phyloP scores from a whole-genome alignment of 2,888 invertebrate genomes.

The Proisotoma minuta region DNA sequence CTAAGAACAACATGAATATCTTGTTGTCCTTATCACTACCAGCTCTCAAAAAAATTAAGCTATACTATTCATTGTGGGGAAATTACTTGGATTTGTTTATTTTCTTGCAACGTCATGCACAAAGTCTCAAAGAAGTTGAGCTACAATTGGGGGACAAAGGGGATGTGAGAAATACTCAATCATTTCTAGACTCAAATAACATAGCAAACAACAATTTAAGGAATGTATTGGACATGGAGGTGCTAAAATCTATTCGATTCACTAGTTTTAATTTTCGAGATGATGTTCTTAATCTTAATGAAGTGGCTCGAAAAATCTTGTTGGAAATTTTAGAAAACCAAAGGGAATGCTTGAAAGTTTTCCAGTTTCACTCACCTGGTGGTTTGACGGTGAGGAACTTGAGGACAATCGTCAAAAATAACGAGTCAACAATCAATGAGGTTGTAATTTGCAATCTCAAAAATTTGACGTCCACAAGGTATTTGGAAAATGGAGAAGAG shows the following conservation, averaged over 20 bases:
- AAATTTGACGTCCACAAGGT: not conserved
- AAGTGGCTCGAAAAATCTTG: conserved; percentile 24
- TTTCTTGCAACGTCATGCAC: conserved; percentile 35
- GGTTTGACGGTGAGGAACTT: conserved; percentile 30
- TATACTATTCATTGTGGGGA: conserved; percentile 42
- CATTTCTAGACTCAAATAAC: conserved; percentile 20
- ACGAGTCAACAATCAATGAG: conserved; percentile 30
- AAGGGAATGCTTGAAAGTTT: conserved; percentile 26
- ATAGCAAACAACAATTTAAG: conserved; percentile 9
- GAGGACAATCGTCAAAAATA: conserved; percentile 19
- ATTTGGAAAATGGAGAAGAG: conserved; percentile 7
- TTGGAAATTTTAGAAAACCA: conserved; percentile 29
- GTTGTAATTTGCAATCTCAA: conserved; percentile 35
- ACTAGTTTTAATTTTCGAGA: conserved; percentile 39
- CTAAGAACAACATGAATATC: conserved; percentile 28
- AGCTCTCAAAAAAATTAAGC: conserved; percentile 28
- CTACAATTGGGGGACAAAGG: conserved; percentile 42
- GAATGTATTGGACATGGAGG: conserved; percentile 3
- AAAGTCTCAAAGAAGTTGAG: conserved; percentile 32
- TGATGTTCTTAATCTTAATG: conserved; percentile 41
- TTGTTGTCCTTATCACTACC: conserved; percentile 33
- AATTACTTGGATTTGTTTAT: conserved; percentile 29
- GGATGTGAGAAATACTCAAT: conserved; percentile 33
- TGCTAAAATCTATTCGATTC: conserved; percentile 13
- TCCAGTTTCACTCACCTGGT: conserved; percentile 41